Percentiles rank a stretch among this genome's conserved stretches.
These are phyloP conservation scores for Tetramorium simillimum DNA, from an alignment of 1,140 invertebrate species.

Conservation along the genomic window DNA sequence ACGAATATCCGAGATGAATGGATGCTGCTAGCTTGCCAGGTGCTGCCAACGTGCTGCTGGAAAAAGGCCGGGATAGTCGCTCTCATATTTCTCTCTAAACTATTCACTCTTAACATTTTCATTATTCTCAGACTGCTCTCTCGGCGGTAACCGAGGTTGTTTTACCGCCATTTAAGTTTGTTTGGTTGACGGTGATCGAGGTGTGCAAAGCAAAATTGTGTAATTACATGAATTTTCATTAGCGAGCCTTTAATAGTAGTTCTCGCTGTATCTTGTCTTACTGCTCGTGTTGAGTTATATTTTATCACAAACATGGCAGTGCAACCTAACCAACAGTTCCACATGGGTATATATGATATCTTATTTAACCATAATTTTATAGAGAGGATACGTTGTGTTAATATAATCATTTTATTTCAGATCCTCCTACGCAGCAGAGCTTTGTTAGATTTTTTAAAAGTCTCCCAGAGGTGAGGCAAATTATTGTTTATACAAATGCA, in stretches of 20 bases:
- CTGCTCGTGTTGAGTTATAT: background rate
- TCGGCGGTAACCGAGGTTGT: background rate
- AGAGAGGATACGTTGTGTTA: background rate
- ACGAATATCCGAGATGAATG: too few relatives aligned
- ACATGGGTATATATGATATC: constrained; percentile 69
- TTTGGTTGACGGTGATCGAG: background rate
- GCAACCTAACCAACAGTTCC: constrained; percentile 77
- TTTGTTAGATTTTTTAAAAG: constrained; percentile 87
- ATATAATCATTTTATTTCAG: constrained; percentile 79
- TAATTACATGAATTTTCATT: background rate
- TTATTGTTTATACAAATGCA: constrained; percentile 20
- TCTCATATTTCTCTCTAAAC: too few relatives aligned
- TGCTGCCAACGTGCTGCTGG: too few relatives aligned
- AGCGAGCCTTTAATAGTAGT: background rate
- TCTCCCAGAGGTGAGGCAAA: constrained; percentile 86
- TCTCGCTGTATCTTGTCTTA: background rate
- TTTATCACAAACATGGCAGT: constrained; percentile 73
- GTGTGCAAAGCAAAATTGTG: background rate
- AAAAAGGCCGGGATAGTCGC: too few relatives aligned
- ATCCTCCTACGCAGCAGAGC: constrained; percentile 86
- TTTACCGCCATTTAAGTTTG: background rate
- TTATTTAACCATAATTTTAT: constrained; percentile 7
- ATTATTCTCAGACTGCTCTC: too few relatives aligned
- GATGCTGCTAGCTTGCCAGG: too few relatives aligned
- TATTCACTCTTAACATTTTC: too few relatives aligned